Base-by-base conservation (phyloP, 35 echinoderm and acorn worm genomes). In the Eucidaris tribuloides region DNA sequence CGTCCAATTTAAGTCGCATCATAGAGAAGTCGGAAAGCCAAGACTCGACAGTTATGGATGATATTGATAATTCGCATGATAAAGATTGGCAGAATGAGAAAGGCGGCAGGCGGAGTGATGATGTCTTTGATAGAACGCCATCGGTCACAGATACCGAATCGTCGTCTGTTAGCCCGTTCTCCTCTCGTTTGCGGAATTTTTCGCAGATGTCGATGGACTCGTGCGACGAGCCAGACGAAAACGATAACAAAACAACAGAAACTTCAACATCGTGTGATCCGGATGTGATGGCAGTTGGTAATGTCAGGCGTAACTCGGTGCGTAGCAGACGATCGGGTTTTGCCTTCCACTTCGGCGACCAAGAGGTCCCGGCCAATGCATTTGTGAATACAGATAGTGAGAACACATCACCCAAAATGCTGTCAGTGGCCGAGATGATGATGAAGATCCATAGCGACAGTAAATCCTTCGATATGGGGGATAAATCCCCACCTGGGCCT, bases 341-440 rank as follows among this genome's bases (percentile, higher is more conserved):
- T 83, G 59, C 58, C 1, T 83, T 83, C 24, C 58, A 83, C 33
- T 39, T 83, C n/a, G 80, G 80, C 7, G 80, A 83, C 35, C 37
- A 41, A 28, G 35, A 14, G 29, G 49, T 76, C 15, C 66, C 66
- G 34, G 43, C 65, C 2, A 60, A 76, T 61, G 66, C 84, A 11
- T 77, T 77, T 38, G 50, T 46, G 0, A 86, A 52, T 22, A 49
- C 65, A 38, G 36, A 29, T 7, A 15, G 19, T 18, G 45, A 25
- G 15, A 33, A 1, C 27, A 7, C 37, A 11, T 30, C 34, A 7
- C 62, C 92, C 20, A 94, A 94, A 37, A 85, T 94, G 87, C 72
- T 89, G 33, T 59, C 82, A 34, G 74, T 94, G 20, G 61, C 82
- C 0, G 87, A 90, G n/a, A 83, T 94, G 86, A 94, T 94, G 87